Evolutionary conservation across 1,140 invertebrate species (phyloP), one percentile per base, ranked within the genome.

Genomic region (Leptestheria dahalacensis): DNA sequence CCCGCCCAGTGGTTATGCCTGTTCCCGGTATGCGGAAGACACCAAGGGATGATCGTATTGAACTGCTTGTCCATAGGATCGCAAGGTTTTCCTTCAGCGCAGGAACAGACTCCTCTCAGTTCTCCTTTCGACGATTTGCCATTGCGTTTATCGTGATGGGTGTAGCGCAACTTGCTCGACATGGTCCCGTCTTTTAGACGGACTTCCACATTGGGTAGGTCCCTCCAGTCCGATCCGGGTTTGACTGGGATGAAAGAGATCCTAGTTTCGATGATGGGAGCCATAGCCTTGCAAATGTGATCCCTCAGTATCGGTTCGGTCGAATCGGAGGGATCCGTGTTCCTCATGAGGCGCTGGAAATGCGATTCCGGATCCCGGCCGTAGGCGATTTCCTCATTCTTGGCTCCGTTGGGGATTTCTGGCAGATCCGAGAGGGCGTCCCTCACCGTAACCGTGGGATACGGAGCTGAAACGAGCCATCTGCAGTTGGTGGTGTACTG

Each of bases 31-130:
- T 92, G 89, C 23, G 88, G 88, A 59, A 92, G 73, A 70, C 88
- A 91, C 90, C 90, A 93, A 1, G 90, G 89, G 56, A 93, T 86
- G 33, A 92, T 69, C 1, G 90, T 91, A 70, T 88, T 85, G 67
- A 82, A 83, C 74, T 92, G 90, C 54, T 80, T 79, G 70, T 88
- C 85, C 63, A 74, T 70, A 1, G 84, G 76, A 67, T 85, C 79
- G 71, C 88, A 91, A 0, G 75, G 15, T 3, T 71, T 70, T 4
- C 78, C 80, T 15, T 66, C 71, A 1, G 82, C 81, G 74, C 90
- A 93, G 11, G 75, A 73, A 69, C 90, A 93, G 33, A 92, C 88
- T 23, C 88, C 89, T 61, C 85, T 75, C 60, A 82, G 70, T 6
- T 73, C 73, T 12, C 83, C 83, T 11, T 65, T 74, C 0, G 69